A percentile compares a stretch with the other conserved stretches of the same genome.
Conservation (phyloP, 2,113 vertebrate species). For the Prochilodus magdalenae region DNA sequence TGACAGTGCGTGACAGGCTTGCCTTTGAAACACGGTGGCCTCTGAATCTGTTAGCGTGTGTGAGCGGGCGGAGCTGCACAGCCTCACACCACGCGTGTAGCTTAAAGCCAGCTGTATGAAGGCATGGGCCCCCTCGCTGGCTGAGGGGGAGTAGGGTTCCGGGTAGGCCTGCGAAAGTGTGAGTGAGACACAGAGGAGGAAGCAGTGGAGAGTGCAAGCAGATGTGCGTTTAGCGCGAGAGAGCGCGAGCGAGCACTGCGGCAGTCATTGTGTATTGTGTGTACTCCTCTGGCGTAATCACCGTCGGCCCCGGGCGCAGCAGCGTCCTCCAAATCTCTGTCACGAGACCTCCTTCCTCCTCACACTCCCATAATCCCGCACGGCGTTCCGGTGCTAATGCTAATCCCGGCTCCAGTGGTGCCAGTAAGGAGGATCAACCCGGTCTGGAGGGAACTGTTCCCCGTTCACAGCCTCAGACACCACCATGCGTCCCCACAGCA, state of each 20-base stretch:
- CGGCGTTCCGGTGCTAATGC: neutral
- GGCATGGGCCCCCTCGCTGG: too few species aligned
- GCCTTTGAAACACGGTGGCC: too few species aligned
- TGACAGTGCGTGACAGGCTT: too few species aligned
- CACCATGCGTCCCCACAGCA: too few species aligned
- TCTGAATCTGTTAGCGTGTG: too few species aligned
- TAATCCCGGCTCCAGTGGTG: neutral
- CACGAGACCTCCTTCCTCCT: constrained; percentile 16
- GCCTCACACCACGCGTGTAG: too few species aligned
- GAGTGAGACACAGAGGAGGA: neutral
- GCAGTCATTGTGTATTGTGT: neutral
- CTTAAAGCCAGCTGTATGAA: too few species aligned
- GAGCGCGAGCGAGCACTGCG: neutral
- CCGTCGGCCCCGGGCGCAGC: neutral
- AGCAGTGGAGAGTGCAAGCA: neutral
- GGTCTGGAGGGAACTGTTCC: neutral
- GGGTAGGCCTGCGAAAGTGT: too few species aligned
- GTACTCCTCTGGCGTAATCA: neutral
- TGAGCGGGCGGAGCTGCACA: too few species aligned
- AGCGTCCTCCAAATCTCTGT: neutral
- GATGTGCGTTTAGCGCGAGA: neutral
- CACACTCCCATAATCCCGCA: constrained; percentile 8
- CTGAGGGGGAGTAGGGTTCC: too few species aligned
- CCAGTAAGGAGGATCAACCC: neutral
- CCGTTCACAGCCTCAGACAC: neutral